Conservation (phyloP, 2,113 vertebrate genomes). For the Rhagologus leucostigma region DNA sequence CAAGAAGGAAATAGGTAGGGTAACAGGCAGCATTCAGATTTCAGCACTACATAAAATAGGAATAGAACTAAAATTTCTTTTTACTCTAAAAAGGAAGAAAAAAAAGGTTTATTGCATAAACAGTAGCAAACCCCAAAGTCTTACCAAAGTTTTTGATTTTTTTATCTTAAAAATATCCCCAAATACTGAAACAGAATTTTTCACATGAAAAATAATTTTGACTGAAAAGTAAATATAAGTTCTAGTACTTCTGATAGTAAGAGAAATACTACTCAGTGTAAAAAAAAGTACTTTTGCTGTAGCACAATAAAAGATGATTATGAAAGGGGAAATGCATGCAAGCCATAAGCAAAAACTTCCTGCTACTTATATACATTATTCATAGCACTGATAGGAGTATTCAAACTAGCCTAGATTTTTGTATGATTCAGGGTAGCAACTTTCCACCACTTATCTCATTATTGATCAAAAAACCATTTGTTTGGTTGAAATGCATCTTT, state of each 20-base stretch:
- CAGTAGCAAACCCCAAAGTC: neutral
- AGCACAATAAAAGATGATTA: slow-evolving; percentile 44
- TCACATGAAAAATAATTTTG: neutral
- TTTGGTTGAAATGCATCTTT: neutral
- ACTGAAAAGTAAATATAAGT: neutral
- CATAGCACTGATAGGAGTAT: slow-evolving; percentile 14
- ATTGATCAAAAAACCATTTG: neutral
- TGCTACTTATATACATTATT: slow-evolving; percentile 16
- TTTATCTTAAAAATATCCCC: neutral
- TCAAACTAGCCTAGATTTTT: neutral
- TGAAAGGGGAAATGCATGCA: slow-evolving; percentile 39
- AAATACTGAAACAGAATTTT: neutral
- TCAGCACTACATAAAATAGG: neutral
- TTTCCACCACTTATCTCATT: neutral
- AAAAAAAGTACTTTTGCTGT: neutral
- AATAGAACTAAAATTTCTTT: neutral
- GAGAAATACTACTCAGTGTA: neutral
- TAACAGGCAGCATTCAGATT: neutral
- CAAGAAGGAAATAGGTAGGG: neutral
- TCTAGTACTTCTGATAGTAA: neutral
- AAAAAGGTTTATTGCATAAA: neutral
- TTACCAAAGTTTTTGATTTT: neutral
- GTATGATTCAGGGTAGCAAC: neutral
- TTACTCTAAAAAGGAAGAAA: neutral
- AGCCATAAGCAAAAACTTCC: slow-evolving; percentile 5